Base-by-base conservation (phyloP, 2,888 invertebrate species). In the Noctua janthe region DNA sequence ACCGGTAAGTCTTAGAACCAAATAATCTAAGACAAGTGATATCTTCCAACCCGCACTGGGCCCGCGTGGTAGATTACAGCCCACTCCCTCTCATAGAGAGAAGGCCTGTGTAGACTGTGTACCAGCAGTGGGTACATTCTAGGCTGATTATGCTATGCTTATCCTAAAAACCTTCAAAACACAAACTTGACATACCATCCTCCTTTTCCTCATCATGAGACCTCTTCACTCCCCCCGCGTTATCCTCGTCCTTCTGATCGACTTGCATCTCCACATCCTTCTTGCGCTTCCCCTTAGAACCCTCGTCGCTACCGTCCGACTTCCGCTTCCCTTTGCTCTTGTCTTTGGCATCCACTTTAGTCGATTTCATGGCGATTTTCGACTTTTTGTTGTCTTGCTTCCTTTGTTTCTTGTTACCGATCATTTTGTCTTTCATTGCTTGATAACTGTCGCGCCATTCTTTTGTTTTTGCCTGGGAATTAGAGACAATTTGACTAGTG, bases 361-460 rank as follows among this genome's bases (percentile, higher is more conserved):
- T 92, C 67, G 93, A 94, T 84, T 95, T 94, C 69, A 91, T 92
- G 29, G 95, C 94, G 10, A 87, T 87, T 88, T 96, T 96, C 0
- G 89, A 67, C 79, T 96, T 96, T 75, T 95, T 95, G 69, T 91
- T 94, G 72, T 92, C 56, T 74, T 91, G 92, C 85, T 96, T 95
- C 85, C 94, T 95, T 39, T 94, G 92, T 81, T 95, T 95, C 59
- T 94, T 93, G 29, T 94, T 93, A 11, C 95, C 95, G 0, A 91
- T 93, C 95, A 96, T 96, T 85, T 95, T 96, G 43, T 96, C 95
- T 86, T 96, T 96, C 95, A 96, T 94, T 0, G 94, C 94, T 92
- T 96, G 95, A 85, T 96, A 97, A 84, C 87, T 94, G 2, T 95
- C 95, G 2, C 94, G 94, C 97, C 97, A 97, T 89, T 96, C 95